Base-by-base conservation (phyloP, 2,888 invertebrate genomes). In the Leptinotarsa haldemani region DNA sequence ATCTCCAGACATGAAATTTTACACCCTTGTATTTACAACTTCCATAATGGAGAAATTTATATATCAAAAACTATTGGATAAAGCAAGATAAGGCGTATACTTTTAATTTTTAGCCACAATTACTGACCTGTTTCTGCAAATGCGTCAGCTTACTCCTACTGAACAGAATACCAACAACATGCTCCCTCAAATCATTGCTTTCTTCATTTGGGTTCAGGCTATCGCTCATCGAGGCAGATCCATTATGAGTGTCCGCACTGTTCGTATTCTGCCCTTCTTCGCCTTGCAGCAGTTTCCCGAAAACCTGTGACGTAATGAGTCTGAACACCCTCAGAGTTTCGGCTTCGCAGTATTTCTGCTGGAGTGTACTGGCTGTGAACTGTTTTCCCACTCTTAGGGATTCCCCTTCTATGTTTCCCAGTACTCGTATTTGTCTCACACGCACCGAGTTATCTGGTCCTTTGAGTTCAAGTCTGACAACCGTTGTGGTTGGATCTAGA, bases 121-220 rank as follows among this genome's bases (percentile, higher is more conserved):
- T 40, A 69, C 64, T 83, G 73, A 95, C 96, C 90, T 97, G 97
- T 87, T 95, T 95, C 86, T 98, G 98, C 69, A 98, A 89, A 82
- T 97, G 95, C 0, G 97, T 97, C 30, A 98, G 89, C 86, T 97
- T 97, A 85, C 96, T 96, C 66, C 97, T 92, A 73, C 97, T 96
- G 87, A 98, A 98, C 65, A 98, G 89, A 82, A 98, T 98, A 75
- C 98, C 97, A 63, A 98, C 98, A 91, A 98, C 97, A 85, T 98
- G 98, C 84, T 98, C 98, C 61, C 97, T 92, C 9, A 98, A 79
- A 86, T 89, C 83, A 85, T 90, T 87, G 84, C 88, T 86, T 75
- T 88, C 88, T 78, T 87, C 87, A 61, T 87, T 76, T 82, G 90
- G 86, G 87, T 91, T 86, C 85, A 83, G 78, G 68, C 82, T 84